These are phyloP conservation scores for Sebastes cheni DNA, from an alignment of 2,797 vertebrate species.

Conservation along the genomic window DNA sequence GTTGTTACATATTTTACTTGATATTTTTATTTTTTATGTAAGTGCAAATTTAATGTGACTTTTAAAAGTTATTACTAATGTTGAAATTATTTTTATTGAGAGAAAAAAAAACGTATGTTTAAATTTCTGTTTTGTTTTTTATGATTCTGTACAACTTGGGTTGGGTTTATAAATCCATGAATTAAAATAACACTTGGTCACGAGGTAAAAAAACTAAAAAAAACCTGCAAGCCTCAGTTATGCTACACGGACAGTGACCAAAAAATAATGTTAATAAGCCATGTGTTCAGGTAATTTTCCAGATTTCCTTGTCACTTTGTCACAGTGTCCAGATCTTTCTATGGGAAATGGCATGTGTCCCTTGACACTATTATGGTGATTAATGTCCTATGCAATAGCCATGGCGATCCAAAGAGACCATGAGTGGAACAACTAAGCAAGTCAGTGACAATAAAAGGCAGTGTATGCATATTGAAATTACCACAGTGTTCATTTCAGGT, in stretches of 20 bases:
- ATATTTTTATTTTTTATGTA: conserved; percentile 51
- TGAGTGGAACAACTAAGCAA: conserved; percentile 5
- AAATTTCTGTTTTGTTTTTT: conserved; percentile 24
- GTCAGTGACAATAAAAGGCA: neutral
- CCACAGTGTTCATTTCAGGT: conserved; percentile 30
- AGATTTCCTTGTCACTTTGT: neutral
- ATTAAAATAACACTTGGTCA: conserved; percentile 9
- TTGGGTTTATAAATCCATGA: conserved; percentile 17
- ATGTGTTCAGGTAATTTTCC: conserved; percentile 12
- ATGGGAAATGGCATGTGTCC: neutral
- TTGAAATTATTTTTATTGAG: conserved; percentile 52
- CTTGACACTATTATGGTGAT: neutral
- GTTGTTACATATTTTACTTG: conserved; percentile 65
- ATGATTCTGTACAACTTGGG: conserved; percentile 19
- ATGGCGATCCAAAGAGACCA: neutral
- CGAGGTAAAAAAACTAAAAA: neutral
- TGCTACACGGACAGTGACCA: conserved; percentile 36
- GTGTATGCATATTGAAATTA: neutral
- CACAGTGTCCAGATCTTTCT: neutral
- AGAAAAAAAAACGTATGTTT: conserved; percentile 39
- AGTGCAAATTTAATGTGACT: conserved; percentile 44
- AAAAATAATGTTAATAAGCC: neutral
- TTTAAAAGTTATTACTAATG: conserved; percentile 59
- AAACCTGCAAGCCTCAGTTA: conserved; percentile 10
- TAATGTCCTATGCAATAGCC: conserved; percentile 37